Base-by-base conservation (phyloP, 2,797 vertebrate species). In the Denticeps clupeoides region DNA sequence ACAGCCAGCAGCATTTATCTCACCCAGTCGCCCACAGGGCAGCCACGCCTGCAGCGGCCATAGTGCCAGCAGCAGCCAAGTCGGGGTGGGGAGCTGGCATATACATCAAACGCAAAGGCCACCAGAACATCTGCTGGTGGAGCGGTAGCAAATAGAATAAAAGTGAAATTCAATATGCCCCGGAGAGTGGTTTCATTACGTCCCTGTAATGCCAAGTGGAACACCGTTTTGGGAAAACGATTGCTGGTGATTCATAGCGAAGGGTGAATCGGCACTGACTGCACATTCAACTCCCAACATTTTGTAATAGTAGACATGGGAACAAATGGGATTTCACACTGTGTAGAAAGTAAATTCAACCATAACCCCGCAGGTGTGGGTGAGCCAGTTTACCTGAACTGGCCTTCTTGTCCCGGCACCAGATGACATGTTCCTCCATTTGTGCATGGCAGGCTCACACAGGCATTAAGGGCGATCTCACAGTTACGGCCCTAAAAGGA, bases 351-450 rank as follows among this genome's bases (percentile, higher is more conserved):
- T n/a, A n/a, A n/a, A n/a, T n/a, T n/a, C n/a, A n/a, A n/a, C n/a
- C n/a, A n/a, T n/a, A n/a, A n/a, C n/a, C n/a, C n/a, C n/a, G n/a
- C n/a, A n/a, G n/a, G 24, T 8, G 26, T 26, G 2, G 29, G 5
- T 15, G 13, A 31, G 2, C 31, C 12, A 28, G 7, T 47, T 41
- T 83, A 97, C 94, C 90, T 97, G 87, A 90, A 98, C 55, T 88
- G 83, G 35, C 89, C 89, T 51, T 86, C 85, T 44, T 73, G 81
- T 58, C 75, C 76, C 1, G 89, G 82, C 0, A 77, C 86, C 46
- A 93, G 78, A 68, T 91, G 92, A 68, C 94, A 99, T 33, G 91
- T 97, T 49, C 87, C 93, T 73, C 90, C 90, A 1, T 91, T 93
- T 49, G 73, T 66, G 60, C 94, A 99, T 1, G 91, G 91, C 58